Conservation (phyloP, 2,888 invertebrate genomes). For the Morpho helenor region DNA sequence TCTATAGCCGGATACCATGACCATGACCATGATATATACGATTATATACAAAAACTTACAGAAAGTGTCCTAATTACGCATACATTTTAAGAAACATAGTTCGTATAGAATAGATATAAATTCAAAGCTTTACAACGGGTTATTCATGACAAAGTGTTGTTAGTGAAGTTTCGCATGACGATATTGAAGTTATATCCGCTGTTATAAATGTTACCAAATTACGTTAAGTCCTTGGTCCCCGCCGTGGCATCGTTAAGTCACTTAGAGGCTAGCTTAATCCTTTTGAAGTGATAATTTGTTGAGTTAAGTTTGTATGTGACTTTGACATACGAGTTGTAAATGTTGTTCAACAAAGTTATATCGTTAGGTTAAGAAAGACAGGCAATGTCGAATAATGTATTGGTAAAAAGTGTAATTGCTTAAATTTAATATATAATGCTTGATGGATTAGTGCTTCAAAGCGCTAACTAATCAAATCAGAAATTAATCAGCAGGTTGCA, state of each 20-base stretch:
- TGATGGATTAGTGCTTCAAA: too few relatives aligned
- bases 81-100: slow-evolving; percentile 20
- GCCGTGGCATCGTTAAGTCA: slow-evolving; percentile 25
- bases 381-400: too few relatives aligned
- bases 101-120: slow-evolving; percentile 27
- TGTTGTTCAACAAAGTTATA: neutral
- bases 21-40: too few relatives aligned
- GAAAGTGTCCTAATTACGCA: neutral
- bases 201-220: slow-evolving; percentile 30
- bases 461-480: too few relatives aligned
- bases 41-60: too few relatives aligned
- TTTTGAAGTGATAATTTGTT: slow-evolving; percentile 13
- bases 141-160: slow-evolving; percentile 31
- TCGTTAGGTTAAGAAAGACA: too few relatives aligned
- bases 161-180: slow-evolving; percentile 25
- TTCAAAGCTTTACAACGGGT: slow-evolving; percentile 30
- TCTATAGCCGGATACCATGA: too few relatives aligned
- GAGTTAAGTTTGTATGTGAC: too few relatives aligned
- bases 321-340: neutral
- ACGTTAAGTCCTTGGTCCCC: slow-evolving; percentile 23
- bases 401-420: too few relatives aligned
- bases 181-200: slow-evolving; percentile 28
- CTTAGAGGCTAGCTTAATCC: slow-evolving; percentile 13
- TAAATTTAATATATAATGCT: too few relatives aligned
- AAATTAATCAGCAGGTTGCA: too few relatives aligned